Base-by-base conservation (phyloP, 2,113 vertebrate species). In the Sorex fumeus region DNA sequence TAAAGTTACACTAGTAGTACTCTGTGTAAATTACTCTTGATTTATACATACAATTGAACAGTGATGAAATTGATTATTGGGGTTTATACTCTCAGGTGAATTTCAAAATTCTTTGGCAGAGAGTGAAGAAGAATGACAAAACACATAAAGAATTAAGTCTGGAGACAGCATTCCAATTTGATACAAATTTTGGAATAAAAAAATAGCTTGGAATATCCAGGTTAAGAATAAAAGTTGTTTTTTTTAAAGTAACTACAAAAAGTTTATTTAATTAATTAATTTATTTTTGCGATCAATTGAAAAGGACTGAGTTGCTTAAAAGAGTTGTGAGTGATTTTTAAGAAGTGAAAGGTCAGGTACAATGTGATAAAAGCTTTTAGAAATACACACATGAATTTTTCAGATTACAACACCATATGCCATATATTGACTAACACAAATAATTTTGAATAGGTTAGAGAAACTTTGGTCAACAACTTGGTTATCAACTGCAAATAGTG, bases 361-460 rank as follows among this genome's bases (percentile, higher is more conserved):
- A 87, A 95, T 18, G 91, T 96, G 90, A 87, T 92, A 95, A 96
- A 93, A 94, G 91, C 93, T 79, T 94, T 94, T 93, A 45, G 79
- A 93, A 92, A 93, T 60, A 80, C 81, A 80, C 75, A 83, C 40
- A 79, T 64, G 89, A 84, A 77, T 91, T 91, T 69, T 57, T 76
- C 75, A 79, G 27, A 74, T 21, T 60, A 9, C 13, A 69, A 69
- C 28, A 64, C 67, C 53, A 81, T 79, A 87, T 89, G 72, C 21
- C 40, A 84, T 78, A 28, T 81, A 81, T n/a, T 80, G 80, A 66
- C 69, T 23, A 77, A 36, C 53, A 91, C 86, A 75, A 96, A 95
- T 91, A 92, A 91, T 25, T 25, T 84, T 64, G 36, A 89, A 8
- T 66, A 40, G 47, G 30, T 80, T 72, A 25, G 47, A 84, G 80